Evolutionary conservation across 2,797 vertebrate genomes (phyloP), one percentile per base, ranked within the genome.

Genomic region (Alectoris magna): DNA sequence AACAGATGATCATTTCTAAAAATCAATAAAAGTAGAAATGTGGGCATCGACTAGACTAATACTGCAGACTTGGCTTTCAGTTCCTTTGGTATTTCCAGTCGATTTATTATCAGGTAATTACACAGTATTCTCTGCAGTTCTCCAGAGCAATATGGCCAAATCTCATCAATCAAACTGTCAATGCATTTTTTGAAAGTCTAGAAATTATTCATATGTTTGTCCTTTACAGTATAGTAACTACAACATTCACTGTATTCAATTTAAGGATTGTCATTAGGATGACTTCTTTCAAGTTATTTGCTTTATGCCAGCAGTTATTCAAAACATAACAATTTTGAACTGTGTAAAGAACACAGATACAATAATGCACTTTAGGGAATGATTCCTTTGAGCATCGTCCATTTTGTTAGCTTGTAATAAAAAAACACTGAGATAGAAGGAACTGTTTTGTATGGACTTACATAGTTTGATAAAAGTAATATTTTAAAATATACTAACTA

Each of bases 11-110:
- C 44, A 74, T 93, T 91, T 91, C 67, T 90, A 88, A 93, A 94
- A 95, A 91, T 93, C 91, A 93, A 89, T 96, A 92, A 58, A 93
- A 91, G 68, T 38, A 79, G 72, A 84, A 84, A 88, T 63, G 44
- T 43, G 39, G 56, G 41, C 34, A 78, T 84, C 59, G 82, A 85
- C 74, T 69, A 38, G 62, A 88, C 41, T 74, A 76, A 92, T 90
- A 91, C 76, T 93, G 14, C 59, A 94, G 63, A 22, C 24, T 90
- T 93, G 69, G 38, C 49, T 85, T 66, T 74, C 44, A 71, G 69
- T 94, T 94, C 87, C 71, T 91, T 91, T 76, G 51, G 10, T 78
- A 90, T 69, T 89, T 88, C 51, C 49, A 75, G 49, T 76, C 11
- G 0, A 93, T 94, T 92, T 96, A 86, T 96, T 92, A 87, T 85